Evolutionary conservation across 2,888 invertebrate genomes (phyloP).

Genomic region (Priapulus caudatus): DNA sequence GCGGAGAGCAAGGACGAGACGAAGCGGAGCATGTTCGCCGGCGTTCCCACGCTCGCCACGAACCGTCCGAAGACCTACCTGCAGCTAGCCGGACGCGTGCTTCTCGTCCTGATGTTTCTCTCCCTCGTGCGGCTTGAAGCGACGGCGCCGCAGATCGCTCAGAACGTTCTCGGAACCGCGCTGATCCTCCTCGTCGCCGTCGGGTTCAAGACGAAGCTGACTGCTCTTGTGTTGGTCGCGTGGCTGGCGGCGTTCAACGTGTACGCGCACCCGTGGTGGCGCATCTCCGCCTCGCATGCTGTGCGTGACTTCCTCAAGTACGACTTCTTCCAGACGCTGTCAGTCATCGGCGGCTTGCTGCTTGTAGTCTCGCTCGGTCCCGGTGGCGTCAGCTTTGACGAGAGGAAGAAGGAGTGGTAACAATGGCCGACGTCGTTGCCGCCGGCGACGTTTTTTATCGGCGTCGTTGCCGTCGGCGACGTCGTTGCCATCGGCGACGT

Average conservation of each 20-base stretch:
- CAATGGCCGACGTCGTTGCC: conserved; percentile 28
- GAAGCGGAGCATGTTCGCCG: conserved; percentile 82
- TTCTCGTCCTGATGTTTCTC: conserved; percentile 97
- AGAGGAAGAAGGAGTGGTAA: conserved; percentile 97
- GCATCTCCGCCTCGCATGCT: conserved; percentile 82
- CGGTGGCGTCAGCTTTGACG: conserved; percentile 98
- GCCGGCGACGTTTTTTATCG: too few species aligned
- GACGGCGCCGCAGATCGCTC: conserved; percentile 61
- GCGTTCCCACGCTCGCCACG: conserved; percentile 53
- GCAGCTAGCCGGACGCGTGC: conserved; percentile 84
- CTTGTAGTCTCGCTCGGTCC: conserved; percentile 98
- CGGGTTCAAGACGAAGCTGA: conserved; percentile 98
- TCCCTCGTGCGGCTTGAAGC: conserved; percentile 87
- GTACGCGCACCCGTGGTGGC: conserved; percentile 98
- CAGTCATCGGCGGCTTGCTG: conserved; percentile 92
- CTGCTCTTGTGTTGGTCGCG: conserved; percentile 80
- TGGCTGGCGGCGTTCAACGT: conserved; percentile 80
- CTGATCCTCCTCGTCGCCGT: conserved; percentile 91
- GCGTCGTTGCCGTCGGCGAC: too few species aligned
- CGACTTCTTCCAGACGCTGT: conserved; percentile 95
- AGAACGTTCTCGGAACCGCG: conserved; percentile 81
- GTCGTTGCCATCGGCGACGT: too few species aligned
- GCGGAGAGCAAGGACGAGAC: conserved; percentile 85
- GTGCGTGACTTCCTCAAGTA: conserved; percentile 98
- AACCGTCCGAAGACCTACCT: conserved; percentile 83